Evolutionary conservation across 2,888 invertebrate genomes (phyloP), one percentile per base, ranked within the genome.

Genomic region (Mongoloraphidia duomilia): DNA sequence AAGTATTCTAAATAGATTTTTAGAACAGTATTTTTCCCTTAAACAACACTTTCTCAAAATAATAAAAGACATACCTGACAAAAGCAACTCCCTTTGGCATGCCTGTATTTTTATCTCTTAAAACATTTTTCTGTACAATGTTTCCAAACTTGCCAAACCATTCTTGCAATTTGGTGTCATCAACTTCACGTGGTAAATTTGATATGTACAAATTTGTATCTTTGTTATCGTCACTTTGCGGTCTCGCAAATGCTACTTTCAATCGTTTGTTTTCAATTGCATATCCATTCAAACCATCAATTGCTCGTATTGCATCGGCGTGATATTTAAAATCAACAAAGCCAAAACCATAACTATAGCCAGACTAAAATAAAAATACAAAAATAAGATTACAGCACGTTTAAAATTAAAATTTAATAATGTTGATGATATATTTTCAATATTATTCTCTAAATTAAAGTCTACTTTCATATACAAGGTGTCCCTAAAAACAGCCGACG

Each of bases 311-410:
- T 37, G 94, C 93, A 68, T 93, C 90, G 63, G 85, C 84, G 54
- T 86, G 84, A 51, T 82, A 79, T 47, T 82, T 77, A 68, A 86
- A 95, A 68, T 94, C 93, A 42, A 94, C 91, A 70, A 95, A 95
- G 39, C 93, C 95, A 69, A 93, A 95, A 40, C 95, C 95, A 69
- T 87, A 94, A 69, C 93, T 93, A 73, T 94, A 94, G 44, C 92
- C 92, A 67, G 93, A 92, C 79, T 88, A 73, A 50, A 69, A 74
- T 53, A 47, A 43, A 52, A 46, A 52, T 54, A 53, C 43, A 53
- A 47, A 47, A 51, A 49, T 48, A 50, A 50, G n/a, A 12, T 38
- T 41, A 12, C 41, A 37, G 14, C 11, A n/a, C 6, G 34, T 26
- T 6, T 26, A 26, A 26, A 26, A 26, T 26, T 26, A 26, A 26